Evolutionary conservation across 2,888 invertebrate species (phyloP).

Genomic region (Diachrysia chrysitis): DNA sequence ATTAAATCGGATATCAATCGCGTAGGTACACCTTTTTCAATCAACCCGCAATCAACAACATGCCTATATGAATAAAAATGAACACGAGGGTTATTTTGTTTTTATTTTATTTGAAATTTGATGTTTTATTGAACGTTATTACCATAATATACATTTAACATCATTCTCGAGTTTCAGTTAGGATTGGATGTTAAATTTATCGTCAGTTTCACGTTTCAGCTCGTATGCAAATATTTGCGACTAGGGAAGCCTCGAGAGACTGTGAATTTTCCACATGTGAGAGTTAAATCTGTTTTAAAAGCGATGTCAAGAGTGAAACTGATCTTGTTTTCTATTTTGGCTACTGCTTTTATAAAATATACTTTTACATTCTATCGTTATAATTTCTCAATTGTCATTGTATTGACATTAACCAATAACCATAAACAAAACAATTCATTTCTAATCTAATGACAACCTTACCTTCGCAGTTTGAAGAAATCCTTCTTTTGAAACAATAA

Average conservation of each 20-base stretch:
- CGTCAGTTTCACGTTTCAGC: background rate
- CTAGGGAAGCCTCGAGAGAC: slow-evolving; percentile 10
- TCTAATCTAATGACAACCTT: slow-evolving; percentile 19
- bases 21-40: no score
- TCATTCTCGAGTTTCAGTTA: background rate
- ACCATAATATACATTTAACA: background rate
- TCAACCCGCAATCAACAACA: no score
- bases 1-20: no score
- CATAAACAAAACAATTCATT: slow-evolving; percentile 49
- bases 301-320: background rate
- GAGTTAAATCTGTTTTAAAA: background rate
- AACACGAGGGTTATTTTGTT: no score
- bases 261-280: slow-evolving; percentile 13
- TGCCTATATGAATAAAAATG: no score
- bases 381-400: slow-evolving; percentile 36
- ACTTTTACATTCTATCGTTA: slow-evolving; percentile 44
- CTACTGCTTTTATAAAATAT: background rate
- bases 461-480: slow-evolving; percentile 29
- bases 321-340: background rate
- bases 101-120: no score
- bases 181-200: background rate
- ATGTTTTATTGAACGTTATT: no score
- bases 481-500: slow-evolving; percentile 16
- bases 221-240: background rate
- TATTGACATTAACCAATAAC: slow-evolving; percentile 26